These are phyloP conservation scores for Drosophila sturtevanti DNA, from an alignment of 1,140 invertebrate genomes.

Conservation along the genomic window DNA sequence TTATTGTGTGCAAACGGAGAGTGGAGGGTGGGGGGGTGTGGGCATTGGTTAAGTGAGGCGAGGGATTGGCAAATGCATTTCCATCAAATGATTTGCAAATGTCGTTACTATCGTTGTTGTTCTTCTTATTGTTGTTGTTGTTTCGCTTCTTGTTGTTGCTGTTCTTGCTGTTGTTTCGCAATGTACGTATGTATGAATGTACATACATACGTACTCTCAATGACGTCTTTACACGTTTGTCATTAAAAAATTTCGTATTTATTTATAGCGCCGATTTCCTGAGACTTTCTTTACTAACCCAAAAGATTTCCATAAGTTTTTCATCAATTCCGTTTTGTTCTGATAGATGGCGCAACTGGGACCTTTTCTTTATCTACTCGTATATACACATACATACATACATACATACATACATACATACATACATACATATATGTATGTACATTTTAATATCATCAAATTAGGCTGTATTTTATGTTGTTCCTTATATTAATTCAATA, in stretches of 20 bases:
- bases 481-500: too few species aligned
- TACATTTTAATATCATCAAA: too few species aligned
- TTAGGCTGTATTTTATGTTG: too few species aligned
- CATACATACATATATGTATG: too few species aligned
- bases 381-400: too few species aligned
- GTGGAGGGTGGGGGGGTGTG: not conserved
- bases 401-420: too few species aligned
- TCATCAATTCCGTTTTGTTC: too few species aligned
- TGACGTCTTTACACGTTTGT: not conserved
- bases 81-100: slow-evolving; percentile 21
- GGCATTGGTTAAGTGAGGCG: not conserved
- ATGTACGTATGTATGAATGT: not conserved
- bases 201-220: not conserved
- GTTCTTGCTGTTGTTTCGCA: slow-evolving; percentile 2
- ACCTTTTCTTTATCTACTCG: too few species aligned
- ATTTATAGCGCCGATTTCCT: not conserved
- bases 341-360: too few species aligned
- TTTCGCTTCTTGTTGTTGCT: not conserved
- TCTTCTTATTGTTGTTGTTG: not conserved
- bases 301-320: too few species aligned
- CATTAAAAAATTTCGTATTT: not conserved
- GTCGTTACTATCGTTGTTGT: not conserved
- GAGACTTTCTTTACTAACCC: not conserved
- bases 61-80: slow-evolving; percentile 4
- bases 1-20: not conserved